phyloP scores from a whole-genome alignment of 2,888 invertebrate species.

The Eristalinus sepulchralis region DNA sequence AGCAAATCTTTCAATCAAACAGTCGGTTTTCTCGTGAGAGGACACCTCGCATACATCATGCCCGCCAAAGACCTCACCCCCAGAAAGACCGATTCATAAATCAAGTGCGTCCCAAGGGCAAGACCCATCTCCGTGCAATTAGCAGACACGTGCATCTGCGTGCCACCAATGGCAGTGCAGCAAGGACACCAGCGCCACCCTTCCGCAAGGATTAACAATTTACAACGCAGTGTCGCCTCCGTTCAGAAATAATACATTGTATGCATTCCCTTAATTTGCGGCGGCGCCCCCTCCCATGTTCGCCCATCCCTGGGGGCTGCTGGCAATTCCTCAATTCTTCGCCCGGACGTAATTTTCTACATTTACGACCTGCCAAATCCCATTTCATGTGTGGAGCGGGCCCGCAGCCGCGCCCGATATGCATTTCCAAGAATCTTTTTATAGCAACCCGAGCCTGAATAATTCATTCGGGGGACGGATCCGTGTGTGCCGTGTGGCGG shows the following conservation, averaged over 20 bases:
- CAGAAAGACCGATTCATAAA: not conserved
- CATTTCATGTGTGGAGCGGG: conserved; percentile 20
- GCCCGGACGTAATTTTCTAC: conserved; percentile 40
- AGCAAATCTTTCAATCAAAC: no score
- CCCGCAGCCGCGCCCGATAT: conserved; percentile 21
- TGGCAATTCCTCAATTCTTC: conserved; percentile 50
- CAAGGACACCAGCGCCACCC: conserved; percentile 28
- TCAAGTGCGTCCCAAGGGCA: not conserved
- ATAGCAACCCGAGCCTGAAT: conserved; percentile 56
- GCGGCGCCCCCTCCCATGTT: conserved; percentile 4
- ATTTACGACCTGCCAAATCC: conserved; percentile 58
- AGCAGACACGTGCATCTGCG: conserved; percentile 24
- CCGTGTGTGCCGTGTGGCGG: not conserved
- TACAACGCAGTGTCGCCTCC: conserved; percentile 36
- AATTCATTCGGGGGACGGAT: conserved; percentile 49
- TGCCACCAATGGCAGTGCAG: not conserved
- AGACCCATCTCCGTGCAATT: conserved; percentile 15
- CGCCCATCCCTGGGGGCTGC: conserved; percentile 17
- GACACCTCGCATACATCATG: no score
- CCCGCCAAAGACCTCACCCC: no score
- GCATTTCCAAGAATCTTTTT: conserved; percentile 59
- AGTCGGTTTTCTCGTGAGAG: no score
- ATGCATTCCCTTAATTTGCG: conserved; percentile 53
- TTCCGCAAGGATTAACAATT: conserved; percentile 62
- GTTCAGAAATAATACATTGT: conserved; percentile 23